A percentile compares a stretch with the other conserved stretches of the same genome.
Evolutionary conservation across 1,140 invertebrate species (phyloP).

Genomic region (Chionoecetes opilio): DNA sequence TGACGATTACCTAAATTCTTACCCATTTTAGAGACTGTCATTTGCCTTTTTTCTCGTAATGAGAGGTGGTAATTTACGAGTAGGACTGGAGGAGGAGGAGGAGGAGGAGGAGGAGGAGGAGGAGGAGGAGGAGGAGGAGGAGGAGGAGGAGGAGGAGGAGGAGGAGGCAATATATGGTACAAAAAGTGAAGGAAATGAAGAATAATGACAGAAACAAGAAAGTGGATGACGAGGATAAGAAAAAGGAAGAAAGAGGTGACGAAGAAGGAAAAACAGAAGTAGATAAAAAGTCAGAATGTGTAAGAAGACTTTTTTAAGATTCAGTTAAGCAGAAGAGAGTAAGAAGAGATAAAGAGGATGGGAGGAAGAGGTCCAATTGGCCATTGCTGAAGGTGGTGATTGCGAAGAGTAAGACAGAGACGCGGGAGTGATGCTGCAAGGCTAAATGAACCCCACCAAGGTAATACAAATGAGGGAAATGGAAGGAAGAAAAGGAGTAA

Average conservation of each 20-base stretch:
- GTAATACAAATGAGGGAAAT: too few species aligned
- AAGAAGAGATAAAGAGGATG: not conserved
- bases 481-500: too few species aligned
- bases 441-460: too few species aligned
- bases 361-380: not conserved
- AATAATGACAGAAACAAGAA: not conserved
- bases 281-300: not conserved
- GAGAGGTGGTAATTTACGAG: conserved; percentile 28
- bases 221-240: not conserved
- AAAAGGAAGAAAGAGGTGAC: not conserved
- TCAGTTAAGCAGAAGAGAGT: not conserved
- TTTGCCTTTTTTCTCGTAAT: conserved; percentile 9
- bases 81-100: not conserved
- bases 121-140: not conserved
- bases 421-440: not conserved
- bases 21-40: not conserved
- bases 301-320: not conserved
- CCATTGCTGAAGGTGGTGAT: too few species aligned
- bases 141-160: not conserved
- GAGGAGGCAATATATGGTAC: not conserved
- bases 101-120: not conserved
- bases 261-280: not conserved
- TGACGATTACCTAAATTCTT: conserved; percentile 30
- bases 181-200: not conserved
- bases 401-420: not conserved